A percentile compares a stretch with the other conserved stretches of the same genome.
These are phyloP conservation scores for Pteria penguin DNA, from an alignment of 2,888 invertebrate species.

Conservation along the genomic window DNA sequence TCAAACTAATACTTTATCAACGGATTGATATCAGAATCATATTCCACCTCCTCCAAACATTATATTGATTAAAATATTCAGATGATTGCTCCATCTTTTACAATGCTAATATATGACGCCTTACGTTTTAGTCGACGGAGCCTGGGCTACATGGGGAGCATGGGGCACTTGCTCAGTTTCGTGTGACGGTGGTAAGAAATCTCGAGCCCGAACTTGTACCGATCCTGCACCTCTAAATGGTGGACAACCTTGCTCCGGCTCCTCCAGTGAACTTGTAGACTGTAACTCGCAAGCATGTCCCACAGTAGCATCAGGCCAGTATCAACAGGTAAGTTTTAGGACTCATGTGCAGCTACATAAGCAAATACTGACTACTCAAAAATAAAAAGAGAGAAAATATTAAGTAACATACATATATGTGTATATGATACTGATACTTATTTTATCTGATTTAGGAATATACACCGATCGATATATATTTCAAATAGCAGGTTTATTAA, in stretches of 20 bases:
- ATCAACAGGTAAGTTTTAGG: conserved; percentile 7
- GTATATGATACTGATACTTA: too few species aligned
- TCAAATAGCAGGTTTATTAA: background rate
- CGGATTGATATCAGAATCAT: too few species aligned
- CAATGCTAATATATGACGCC: background rate
- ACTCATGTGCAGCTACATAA: too few species aligned
- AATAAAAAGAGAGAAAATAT: too few species aligned
- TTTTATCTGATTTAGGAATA: too few species aligned
- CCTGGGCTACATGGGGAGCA: conserved; percentile 6
- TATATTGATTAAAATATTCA: too few species aligned
- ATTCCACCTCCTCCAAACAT: too few species aligned
- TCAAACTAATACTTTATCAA: too few species aligned
- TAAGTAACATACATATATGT: too few species aligned
- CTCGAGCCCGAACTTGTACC: background rate
- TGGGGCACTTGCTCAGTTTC: conserved; percentile 14
- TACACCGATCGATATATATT: too few species aligned
- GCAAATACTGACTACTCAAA: too few species aligned
- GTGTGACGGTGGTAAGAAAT: background rate
- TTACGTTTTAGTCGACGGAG: conserved; percentile 17
- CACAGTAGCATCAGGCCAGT: background rate
- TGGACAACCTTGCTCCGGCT: conserved; percentile 1
- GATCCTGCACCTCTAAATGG: conserved; percentile 19
- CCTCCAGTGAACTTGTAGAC: background rate
- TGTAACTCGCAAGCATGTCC: conserved; percentile 15
- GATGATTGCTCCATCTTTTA: too few species aligned